phyloP scores from a whole-genome alignment of 2,113 vertebrate genomes.

The Gnathonemus echidnorhynchus region DNA sequence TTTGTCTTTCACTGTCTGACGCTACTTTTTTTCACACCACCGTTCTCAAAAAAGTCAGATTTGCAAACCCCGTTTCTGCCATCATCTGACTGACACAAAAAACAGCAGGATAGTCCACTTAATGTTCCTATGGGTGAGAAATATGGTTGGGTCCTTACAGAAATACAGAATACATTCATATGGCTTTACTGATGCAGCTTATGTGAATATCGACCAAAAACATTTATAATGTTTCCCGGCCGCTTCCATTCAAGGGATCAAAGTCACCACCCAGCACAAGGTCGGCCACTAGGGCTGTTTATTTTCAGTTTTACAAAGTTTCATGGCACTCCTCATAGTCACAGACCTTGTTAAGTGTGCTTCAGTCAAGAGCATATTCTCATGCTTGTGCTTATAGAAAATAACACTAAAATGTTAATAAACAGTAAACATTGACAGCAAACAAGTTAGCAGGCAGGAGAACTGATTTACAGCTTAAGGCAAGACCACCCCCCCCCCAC shows the following conservation, averaged over 20 bases:
- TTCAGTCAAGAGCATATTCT: not conserved
- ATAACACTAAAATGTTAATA: not conserved
- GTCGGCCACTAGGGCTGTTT: not conserved
- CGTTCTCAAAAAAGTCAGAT: not conserved
- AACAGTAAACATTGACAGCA: slow-evolving; percentile 4
- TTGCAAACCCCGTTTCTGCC: not conserved
- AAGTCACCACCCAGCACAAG: not conserved
- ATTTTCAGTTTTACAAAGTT: not conserved
- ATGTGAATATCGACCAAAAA: not conserved
- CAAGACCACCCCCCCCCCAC: not conserved
- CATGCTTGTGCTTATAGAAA: slow-evolving; percentile 2
- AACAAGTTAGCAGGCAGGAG: slow-evolving; percentile 1
- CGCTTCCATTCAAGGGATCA: not conserved
- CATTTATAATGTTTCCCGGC: not conserved
- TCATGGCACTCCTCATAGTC: not conserved
- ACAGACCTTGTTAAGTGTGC: not conserved
- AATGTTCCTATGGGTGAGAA: not conserved
- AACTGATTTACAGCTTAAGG: slow-evolving; percentile 19
- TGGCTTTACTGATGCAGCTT: not conserved
- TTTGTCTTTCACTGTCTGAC: not conserved
- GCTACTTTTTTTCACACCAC: not conserved
- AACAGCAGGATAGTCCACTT: not conserved
- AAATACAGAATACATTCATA: not conserved
- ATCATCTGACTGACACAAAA: not conserved
- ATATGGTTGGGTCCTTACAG: not conserved